Evolutionary conservation across 2,888 invertebrate species (phyloP), one percentile per base, ranked within the genome.

Genomic region (Eilema caniola): DNA sequence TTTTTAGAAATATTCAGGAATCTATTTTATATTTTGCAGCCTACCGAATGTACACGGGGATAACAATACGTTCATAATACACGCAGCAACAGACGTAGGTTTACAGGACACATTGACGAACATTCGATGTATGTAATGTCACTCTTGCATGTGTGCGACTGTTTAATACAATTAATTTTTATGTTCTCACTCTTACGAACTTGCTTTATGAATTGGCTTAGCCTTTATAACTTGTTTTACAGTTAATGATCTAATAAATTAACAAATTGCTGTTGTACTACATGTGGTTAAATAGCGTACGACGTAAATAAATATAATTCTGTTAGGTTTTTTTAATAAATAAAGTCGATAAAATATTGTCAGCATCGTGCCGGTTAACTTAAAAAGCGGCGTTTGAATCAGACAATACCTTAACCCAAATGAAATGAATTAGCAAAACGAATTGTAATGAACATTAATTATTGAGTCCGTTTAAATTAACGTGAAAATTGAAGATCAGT

Each of bases 111-210:
- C 60, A 60, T 16, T 28, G 20, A 25, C 28, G 28, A 60, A 60
- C 31, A 28, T 31, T 20, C 60, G 16, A 25, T 60, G 60, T 60
- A 60, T 60, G 60, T 60, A 60, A 60, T 7, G 24, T 59, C 37
- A 16, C 14, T 23, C 28, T 37, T 37, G 37, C 33, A 23, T 31
- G 62, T 62, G 24, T 20, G 25, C 23, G 24, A 24, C 62, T 41
- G 24, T 41, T n/a, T 16, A 7, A 14, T 12, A 37, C 12, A 2
- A 41, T 4, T 23, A 41, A 20, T 59, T 60, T 60, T 60, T 60
- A 60, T 25, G 31, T 28, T 31, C 60, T 31, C 60, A 57, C 14
- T 1, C 57, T 59, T 24, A 59, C n/a, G 16, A 53, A 53, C n/a
- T n/a, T 53, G 53, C 10, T 53, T 53, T 2, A 53, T 20, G 7